phyloP scores from a whole-genome alignment of 1,140 invertebrate species.

The Neodiprion lecontei region DNA sequence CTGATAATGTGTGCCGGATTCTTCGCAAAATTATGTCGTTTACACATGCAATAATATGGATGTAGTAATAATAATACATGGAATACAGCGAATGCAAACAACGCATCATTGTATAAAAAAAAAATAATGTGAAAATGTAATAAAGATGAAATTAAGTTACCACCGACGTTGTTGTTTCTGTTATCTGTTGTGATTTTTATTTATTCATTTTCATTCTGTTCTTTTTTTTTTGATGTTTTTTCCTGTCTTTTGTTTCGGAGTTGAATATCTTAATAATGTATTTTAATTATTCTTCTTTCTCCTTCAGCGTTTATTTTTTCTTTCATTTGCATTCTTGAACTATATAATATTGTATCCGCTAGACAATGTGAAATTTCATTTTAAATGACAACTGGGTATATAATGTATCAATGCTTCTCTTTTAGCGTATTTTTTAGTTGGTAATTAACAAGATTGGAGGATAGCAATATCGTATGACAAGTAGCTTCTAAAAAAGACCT shows the following conservation, averaged over 20 bases:
- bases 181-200: no score
- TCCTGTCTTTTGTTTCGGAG: slow-evolving; percentile 34
- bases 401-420: slow-evolving; percentile 36
- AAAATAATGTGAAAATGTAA: slow-evolving; percentile 27
- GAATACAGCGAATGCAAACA: slow-evolving; percentile 23
- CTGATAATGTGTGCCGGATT: slow-evolving; percentile 26
- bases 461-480: neutral
- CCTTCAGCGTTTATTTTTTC: slow-evolving; percentile 47
- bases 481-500: neutral
- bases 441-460: neutral
- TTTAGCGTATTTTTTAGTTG: no score
- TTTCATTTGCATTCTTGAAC: slow-evolving; percentile 36
- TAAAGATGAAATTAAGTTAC: slow-evolving; percentile 43
- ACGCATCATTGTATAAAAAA: slow-evolving; percentile 19
- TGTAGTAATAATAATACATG: slow-evolving; percentile 26
- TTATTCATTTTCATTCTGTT: no score
- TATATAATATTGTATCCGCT: slow-evolving; percentile 51
- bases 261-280: slow-evolving; percentile 52
- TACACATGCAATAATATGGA: no score
- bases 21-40: neutral
- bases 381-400: slow-evolving; percentile 55
- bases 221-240: no score
- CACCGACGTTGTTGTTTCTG: slow-evolving; percentile 36
- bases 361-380: slow-evolving; percentile 55
- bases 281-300: slow-evolving; percentile 51